These are phyloP conservation scores for Pantherophis alleghaniensis DNA, from an alignment of 2,797 vertebrate species.

Conservation along the genomic window DNA sequence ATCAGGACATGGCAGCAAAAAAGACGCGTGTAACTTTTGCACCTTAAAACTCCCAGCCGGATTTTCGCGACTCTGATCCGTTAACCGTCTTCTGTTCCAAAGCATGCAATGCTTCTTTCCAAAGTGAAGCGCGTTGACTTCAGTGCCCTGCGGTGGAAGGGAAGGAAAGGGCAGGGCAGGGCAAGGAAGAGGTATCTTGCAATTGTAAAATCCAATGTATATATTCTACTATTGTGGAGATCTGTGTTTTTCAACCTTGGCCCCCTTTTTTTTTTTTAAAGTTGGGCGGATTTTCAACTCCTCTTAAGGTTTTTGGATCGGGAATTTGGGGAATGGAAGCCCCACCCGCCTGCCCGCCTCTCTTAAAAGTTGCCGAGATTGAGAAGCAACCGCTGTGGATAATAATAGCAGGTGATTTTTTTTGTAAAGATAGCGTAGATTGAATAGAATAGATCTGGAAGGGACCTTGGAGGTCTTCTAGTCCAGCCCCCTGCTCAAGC, in stretches of 20 bases:
- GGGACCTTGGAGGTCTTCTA: no score
- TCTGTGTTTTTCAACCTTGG: neutral
- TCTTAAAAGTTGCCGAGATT: neutral
- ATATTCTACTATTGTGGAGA: neutral
- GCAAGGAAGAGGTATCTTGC: neutral
- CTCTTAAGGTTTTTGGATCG: neutral
- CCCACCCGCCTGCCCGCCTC: neutral
- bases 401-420: neutral
- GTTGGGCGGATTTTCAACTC: neutral
- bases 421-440: neutral
- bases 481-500: no score
- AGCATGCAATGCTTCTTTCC: no score
- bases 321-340: neutral
- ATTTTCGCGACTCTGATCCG: no score
- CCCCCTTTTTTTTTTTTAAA: neutral
- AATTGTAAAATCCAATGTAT: neutral
- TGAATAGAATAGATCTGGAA: no score
- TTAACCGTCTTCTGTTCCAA: no score
- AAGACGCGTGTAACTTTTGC: no score
- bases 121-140: no score
- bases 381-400: neutral
- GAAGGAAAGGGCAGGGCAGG: no score
- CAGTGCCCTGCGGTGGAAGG: no score
- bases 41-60: no score
- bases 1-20: no score